phyloP scores from a whole-genome alignment of 2,888 invertebrate species.

The Caenorhabditis angaria region DNA sequence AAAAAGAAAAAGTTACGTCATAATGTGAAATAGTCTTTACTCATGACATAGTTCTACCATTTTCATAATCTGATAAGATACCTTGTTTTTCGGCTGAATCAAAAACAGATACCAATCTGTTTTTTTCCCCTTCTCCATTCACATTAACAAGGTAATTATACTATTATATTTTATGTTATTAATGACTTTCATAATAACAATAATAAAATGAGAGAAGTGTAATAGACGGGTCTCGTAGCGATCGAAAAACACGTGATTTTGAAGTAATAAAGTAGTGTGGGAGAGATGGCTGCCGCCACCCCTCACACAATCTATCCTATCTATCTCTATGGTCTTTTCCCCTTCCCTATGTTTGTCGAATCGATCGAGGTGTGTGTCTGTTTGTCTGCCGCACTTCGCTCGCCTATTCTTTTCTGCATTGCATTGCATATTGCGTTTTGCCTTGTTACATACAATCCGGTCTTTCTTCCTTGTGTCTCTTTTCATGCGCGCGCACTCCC shows the following conservation, averaged over 20 bases:
- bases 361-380: neutral
- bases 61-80: neutral
- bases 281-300: neutral
- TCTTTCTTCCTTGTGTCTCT: conserved; percentile 8
- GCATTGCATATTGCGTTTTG: neutral
- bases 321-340: neutral
- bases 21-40: too few species aligned
- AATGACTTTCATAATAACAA: neutral
- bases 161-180: neutral
- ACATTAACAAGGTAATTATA: neutral
- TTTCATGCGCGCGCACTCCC: neutral
- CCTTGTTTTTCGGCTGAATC: neutral
- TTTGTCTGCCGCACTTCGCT: conserved; percentile 2
- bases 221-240: neutral
- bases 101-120: neutral
- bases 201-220: neutral
- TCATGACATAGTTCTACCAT: neutral
- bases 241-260: neutral
- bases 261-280: neutral
- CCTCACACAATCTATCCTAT: neutral
- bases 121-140: neutral
- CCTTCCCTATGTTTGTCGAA: neutral
- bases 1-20: too few species aligned
- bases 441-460: conserved; percentile 6
- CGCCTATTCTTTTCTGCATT: neutral